Conservation (phyloP, 2,888 invertebrate species). For the Acholoe squamosa region DNA sequence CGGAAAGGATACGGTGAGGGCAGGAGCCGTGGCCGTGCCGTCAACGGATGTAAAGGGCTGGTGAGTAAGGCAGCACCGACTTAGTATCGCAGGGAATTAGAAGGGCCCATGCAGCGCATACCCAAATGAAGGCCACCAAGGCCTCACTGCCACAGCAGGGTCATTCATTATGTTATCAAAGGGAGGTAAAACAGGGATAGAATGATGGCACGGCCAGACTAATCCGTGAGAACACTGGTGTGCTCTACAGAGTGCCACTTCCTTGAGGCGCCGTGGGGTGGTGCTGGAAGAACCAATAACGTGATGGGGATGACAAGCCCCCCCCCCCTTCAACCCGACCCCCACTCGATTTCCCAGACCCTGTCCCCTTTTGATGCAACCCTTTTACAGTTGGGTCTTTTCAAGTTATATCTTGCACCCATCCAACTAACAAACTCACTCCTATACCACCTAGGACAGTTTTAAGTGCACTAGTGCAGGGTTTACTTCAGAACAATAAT, state of each 20-base stretch:
- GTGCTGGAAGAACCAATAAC: neutral
- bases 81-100: conserved; percentile 9
- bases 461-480: too few relatives aligned
- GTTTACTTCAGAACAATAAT: too few relatives aligned
- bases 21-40: neutral
- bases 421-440: neutral
- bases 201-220: neutral
- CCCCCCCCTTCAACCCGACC: neutral
- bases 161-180: conserved; percentile 16
- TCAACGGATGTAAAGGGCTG: conserved; percentile 8
- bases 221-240: neutral
- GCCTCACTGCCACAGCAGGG: neutral
- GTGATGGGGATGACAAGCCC: neutral
- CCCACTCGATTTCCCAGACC: too few relatives aligned
- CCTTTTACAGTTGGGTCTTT: neutral
- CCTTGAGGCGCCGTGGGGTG: neutral
- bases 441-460: too few relatives aligned
- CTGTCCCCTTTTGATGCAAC: too few relatives aligned
- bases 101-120: neutral
- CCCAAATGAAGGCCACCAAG: neutral
- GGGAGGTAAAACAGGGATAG: conserved; percentile 1
- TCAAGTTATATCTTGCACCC: neutral
- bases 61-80: neutral
- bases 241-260: neutral
- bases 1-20: conserved; percentile 7